A percentile compares a stretch with the other conserved stretches of the same genome.
phyloP scores from a whole-genome alignment of 2,113 vertebrate genomes.

The Otolemur garnettii region DNA sequence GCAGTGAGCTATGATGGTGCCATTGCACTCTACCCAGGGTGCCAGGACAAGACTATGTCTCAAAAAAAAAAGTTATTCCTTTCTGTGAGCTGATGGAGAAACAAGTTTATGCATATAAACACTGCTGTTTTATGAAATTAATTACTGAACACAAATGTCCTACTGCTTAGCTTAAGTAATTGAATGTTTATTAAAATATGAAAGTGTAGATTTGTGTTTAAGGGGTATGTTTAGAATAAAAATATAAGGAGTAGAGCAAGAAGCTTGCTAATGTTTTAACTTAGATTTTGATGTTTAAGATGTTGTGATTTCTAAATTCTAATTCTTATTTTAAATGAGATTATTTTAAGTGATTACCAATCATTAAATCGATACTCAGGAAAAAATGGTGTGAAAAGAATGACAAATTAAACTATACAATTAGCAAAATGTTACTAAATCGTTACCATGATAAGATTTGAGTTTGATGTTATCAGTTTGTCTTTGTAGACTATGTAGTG shows the following conservation, averaged over 20 bases:
- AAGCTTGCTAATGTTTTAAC: conserved; percentile 51
- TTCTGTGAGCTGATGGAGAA: not conserved
- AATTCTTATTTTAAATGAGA: conserved; percentile 46
- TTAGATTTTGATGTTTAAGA: conserved; percentile 9
- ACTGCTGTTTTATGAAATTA: not conserved
- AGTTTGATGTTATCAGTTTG: conserved; percentile 43
- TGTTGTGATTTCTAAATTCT: conserved; percentile 46
- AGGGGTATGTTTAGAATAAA: not conserved
- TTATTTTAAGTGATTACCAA: conserved; percentile 23
- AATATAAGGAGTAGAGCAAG: conserved; percentile 10
- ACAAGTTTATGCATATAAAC: conserved; percentile 13
- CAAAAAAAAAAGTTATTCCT: not conserved
- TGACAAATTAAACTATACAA: not conserved
- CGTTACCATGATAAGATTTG: conserved; percentile 34
- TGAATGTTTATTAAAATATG: conserved; percentile 53
- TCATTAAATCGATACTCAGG: not conserved
- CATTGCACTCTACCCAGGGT: too few species aligned
- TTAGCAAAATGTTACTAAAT: conserved; percentile 27
- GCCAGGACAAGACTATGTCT: too few species aligned
- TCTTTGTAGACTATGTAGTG: not conserved
- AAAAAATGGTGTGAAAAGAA: not conserved
- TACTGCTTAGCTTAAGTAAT: not conserved
- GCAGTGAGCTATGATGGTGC: too few species aligned
- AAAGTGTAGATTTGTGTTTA: conserved; percentile 36
- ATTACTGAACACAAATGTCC: not conserved